Evolutionary conservation across 2,888 invertebrate genomes (phyloP).

Genomic region (Caenorhabditis sp.): DNA sequence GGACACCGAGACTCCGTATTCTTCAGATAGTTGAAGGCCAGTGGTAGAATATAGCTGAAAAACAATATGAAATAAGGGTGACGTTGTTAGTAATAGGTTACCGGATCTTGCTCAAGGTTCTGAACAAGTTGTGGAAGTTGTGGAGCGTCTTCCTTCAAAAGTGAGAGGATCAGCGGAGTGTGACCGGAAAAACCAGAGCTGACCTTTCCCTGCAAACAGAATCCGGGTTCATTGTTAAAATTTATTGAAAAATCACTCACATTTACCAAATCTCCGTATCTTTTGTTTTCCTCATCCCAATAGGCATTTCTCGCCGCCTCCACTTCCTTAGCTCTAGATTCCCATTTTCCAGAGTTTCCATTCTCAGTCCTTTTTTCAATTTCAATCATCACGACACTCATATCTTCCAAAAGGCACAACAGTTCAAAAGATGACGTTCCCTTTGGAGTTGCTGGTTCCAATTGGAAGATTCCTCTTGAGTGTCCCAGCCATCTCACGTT

Average conservation of each 20-base stretch:
- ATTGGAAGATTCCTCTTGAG: slow-evolving; percentile 27
- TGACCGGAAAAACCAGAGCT: not conserved
- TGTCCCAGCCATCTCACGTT: slow-evolving; percentile 35
- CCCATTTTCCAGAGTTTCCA: slow-evolving; percentile 8
- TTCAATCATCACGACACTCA: slow-evolving; percentile 27
- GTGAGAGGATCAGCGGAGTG: slow-evolving; percentile 28
- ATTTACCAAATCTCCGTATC: slow-evolving; percentile 33
- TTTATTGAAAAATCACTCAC: not conserved
- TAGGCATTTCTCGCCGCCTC: not conserved
- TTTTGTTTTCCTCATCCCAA: slow-evolving; percentile 28
- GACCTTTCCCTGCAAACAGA: slow-evolving; percentile 36
- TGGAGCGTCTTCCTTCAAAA: slow-evolving; percentile 1
- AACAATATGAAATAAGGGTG: not conserved
- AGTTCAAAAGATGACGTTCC: slow-evolving; percentile 34
- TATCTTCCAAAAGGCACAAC: slow-evolving; percentile 34
- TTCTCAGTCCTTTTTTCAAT: not conserved
- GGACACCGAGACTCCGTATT: slow-evolving; percentile 27
- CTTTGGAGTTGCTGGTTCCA: slow-evolving; percentile 11
- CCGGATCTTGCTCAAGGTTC: slow-evolving; percentile 28
- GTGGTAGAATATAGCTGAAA: slow-evolving; percentile 35
- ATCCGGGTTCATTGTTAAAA: not conserved
- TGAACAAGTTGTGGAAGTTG: slow-evolving; percentile 14
- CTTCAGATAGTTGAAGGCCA: slow-evolving; percentile 27
- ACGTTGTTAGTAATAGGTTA: not conserved
- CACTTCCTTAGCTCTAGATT: not conserved